Conservation (phyloP, 2,113 vertebrate species). For the Saguinus midas region DNA sequence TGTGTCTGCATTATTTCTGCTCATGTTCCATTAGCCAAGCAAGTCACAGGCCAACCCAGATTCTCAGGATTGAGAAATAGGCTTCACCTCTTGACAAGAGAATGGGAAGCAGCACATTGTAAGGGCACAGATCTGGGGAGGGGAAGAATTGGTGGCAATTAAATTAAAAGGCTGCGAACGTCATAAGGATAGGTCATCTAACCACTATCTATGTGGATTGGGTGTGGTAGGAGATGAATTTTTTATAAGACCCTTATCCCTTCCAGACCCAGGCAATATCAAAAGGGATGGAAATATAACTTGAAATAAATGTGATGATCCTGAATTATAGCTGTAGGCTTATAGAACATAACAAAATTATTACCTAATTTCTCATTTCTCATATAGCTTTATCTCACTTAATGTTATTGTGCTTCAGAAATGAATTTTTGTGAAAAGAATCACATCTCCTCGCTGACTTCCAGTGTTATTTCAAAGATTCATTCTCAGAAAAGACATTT, state of each 20-base stretch:
- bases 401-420: conserved; percentile 21
- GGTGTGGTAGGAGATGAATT: no score
- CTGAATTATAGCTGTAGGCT: neutral
- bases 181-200: neutral
- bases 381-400: neutral
- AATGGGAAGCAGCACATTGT: neutral
- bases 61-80: neutral
- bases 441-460: neutral
- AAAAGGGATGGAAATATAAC: neutral
- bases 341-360: neutral
- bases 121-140: neutral
- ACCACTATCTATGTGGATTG: neutral
- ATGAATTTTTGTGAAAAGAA: neutral
- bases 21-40: neutral
- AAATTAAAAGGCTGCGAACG: neutral
- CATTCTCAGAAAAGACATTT: conserved; percentile 10
- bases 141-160: neutral
- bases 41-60: neutral
- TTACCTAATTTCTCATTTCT: neutral
- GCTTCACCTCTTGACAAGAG: neutral
- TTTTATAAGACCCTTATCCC: neutral
- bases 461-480: conserved; percentile 12
- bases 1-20: neutral
- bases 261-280: neutral
- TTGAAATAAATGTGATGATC: neutral